These are phyloP conservation scores for Phaethornis superciliosus DNA, from an alignment of 2,113 vertebrate genomes.

Conservation along the genomic window DNA sequence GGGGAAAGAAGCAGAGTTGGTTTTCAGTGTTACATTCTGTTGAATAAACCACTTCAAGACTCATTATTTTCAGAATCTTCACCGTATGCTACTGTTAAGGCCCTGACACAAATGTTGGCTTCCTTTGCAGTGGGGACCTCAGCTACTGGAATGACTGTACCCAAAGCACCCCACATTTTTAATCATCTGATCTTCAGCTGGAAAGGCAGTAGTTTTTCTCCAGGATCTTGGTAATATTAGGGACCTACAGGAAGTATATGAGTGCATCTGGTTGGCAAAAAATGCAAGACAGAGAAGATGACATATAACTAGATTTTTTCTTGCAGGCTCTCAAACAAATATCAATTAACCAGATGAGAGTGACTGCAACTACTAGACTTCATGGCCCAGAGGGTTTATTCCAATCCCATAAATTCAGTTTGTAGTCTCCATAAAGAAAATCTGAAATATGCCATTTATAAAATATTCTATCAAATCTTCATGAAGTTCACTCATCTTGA, in stretches of 20 bases:
- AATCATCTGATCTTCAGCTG: not conserved
- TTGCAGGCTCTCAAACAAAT: not conserved
- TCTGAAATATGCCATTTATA: not conserved
- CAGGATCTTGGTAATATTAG: not conserved
- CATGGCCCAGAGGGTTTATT: not conserved
- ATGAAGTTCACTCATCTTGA: not conserved
- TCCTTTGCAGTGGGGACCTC: not conserved
- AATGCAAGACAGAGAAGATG: not conserved
- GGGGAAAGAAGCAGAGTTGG: conserved; percentile 25
- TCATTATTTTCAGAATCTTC: not conserved
- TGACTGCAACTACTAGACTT: not conserved
- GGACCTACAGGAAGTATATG: not conserved
- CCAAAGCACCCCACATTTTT: not conserved
- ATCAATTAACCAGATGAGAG: not conserved
- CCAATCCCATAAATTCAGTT: not conserved
- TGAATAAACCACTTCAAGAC: not conserved
- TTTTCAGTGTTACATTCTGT: not conserved
- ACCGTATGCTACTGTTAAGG: not conserved
- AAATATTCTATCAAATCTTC: not conserved
- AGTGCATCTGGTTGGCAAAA: not conserved
- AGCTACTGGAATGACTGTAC: not conserved
- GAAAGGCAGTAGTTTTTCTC: not conserved
- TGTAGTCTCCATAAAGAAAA: not conserved
- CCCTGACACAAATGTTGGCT: not conserved
- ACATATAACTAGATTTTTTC: not conserved